Percentiles rank a stretch among this genome's conserved stretches.
Evolutionary conservation across 2,888 invertebrate species (phyloP).

Genomic region (Zonitis immaculata): DNA sequence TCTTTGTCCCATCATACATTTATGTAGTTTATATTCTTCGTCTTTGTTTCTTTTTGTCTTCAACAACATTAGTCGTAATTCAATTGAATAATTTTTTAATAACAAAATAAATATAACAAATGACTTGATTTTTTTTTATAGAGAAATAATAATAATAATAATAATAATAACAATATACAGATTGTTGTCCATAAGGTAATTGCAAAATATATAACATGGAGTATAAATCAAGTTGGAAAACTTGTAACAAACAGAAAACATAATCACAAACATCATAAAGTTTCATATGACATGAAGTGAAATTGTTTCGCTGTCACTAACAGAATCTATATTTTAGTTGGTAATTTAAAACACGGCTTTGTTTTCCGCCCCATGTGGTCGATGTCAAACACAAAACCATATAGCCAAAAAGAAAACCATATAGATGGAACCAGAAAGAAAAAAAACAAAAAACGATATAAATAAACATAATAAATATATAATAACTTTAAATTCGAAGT

Average conservation of each 20-base stretch:
- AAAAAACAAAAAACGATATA: too few relatives aligned
- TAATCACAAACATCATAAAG: slow-evolving; percentile 42
- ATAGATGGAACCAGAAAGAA: too few relatives aligned
- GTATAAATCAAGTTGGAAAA: slow-evolving; percentile 34
- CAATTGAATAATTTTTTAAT: too few relatives aligned
- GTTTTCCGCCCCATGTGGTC: slow-evolving; percentile 40
- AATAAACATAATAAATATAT: too few relatives aligned
- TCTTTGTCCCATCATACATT: background rate
- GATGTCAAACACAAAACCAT: slow-evolving; percentile 37
- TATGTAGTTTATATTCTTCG: background rate
- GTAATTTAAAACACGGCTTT: slow-evolving; percentile 42
- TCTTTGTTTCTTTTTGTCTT: too few relatives aligned
- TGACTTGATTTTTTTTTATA: too few relatives aligned
- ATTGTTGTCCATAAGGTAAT: slow-evolving; percentile 20
- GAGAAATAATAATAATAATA: too few relatives aligned
- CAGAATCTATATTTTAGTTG: slow-evolving; percentile 39
- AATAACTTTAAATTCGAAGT: too few relatives aligned
- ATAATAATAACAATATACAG: too few relatives aligned
- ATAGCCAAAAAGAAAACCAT: slow-evolving; percentile 32
- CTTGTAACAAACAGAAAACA: slow-evolving; percentile 35
- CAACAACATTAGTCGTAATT: too few relatives aligned
- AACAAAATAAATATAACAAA: too few relatives aligned
- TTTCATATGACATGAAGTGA: slow-evolving; percentile 39
- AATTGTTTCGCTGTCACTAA: slow-evolving; percentile 40
- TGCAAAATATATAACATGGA: slow-evolving; percentile 24